Conservation (phyloP, 2,888 invertebrate species). For the Phytoseiulus persimilis region DNA sequence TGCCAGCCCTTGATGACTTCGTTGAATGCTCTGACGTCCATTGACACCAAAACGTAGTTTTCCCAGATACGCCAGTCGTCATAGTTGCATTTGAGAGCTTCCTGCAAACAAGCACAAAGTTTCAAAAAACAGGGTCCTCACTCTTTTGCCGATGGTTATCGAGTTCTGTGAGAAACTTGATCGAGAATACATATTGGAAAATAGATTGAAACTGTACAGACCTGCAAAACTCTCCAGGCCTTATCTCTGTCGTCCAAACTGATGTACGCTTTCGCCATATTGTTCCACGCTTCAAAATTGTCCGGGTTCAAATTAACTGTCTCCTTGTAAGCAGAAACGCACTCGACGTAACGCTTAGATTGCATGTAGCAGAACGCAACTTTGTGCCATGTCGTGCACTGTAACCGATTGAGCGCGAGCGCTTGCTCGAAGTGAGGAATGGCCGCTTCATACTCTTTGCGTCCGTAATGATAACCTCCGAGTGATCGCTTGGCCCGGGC, state of each 20-base stretch:
- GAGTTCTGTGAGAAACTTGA: too few species aligned
- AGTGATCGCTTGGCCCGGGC: slow-evolving; percentile 79
- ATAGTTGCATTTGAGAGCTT: slow-evolving; percentile 81
- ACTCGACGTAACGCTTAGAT: slow-evolving; percentile 68
- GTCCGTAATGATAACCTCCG: slow-evolving; percentile 66
- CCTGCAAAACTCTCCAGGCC: slow-evolving; percentile 66
- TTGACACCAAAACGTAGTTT: slow-evolving; percentile 76
- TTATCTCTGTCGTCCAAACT: slow-evolving; percentile 73
- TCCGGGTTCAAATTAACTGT: slow-evolving; percentile 75
- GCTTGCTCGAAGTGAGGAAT: slow-evolving; percentile 73
- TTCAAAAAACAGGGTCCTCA: too few species aligned
- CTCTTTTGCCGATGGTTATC: too few species aligned
- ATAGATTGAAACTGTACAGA: slow-evolving; percentile 16
- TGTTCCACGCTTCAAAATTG: slow-evolving; percentile 96
- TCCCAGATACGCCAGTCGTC: slow-evolving; percentile 91
- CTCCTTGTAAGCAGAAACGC: slow-evolving; percentile 73
- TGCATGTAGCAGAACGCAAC: slow-evolving; percentile 75
- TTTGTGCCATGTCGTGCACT: slow-evolving; percentile 74
- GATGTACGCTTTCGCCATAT: slow-evolving; percentile 84
- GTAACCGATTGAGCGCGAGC: slow-evolving; percentile 74
- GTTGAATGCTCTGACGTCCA: slow-evolving; percentile 73
- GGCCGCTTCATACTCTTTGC: slow-evolving; percentile 65
- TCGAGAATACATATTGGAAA: too few species aligned
- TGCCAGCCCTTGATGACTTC: slow-evolving; percentile 76
- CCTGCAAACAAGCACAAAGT: slow-evolving; percentile 53